Percentiles rank a stretch among this genome's conserved stretches.
These are phyloP conservation scores for Gorsachius magnificus DNA, from an alignment of 2,797 vertebrate species.

Conservation along the genomic window DNA sequence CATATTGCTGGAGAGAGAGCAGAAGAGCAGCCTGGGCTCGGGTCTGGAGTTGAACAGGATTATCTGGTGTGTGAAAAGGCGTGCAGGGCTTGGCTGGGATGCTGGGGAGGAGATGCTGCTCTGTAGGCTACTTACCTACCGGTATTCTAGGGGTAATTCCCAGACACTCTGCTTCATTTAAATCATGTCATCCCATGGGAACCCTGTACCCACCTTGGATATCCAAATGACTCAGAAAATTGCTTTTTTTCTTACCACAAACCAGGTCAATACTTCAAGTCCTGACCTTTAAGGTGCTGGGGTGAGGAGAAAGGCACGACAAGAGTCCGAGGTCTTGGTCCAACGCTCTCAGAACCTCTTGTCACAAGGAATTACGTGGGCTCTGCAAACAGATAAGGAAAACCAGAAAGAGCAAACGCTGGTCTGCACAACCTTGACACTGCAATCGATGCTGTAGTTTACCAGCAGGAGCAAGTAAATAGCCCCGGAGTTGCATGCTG, in stretches of 20 bases:
- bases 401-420: constrained; percentile 19
- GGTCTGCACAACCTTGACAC: constrained; percentile 33
- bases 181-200: not conserved
- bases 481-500: not conserved
- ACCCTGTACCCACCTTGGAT: not conserved
- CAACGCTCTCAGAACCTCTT: not conserved
- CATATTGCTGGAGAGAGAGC: not conserved
- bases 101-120: not conserved
- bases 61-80: accelerated
- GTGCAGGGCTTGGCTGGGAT: not conserved
- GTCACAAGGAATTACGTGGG: not conserved
- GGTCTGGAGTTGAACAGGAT: not conserved
- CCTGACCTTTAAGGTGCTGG: not conserved
- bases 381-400: constrained; percentile 40
- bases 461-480: constrained; percentile 5
- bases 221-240: not conserved
- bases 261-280: not conserved
- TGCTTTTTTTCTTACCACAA: not conserved
- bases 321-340: not conserved
- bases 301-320: not conserved
- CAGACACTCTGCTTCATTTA: not conserved
- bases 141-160: not conserved
- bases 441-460: not conserved
- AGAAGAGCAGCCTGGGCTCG: not conserved
- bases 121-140: accelerated